These are phyloP conservation scores for Mizuhopecten yessoensis DNA, from an alignment of 1,140 invertebrate species.

Conservation along the genomic window DNA sequence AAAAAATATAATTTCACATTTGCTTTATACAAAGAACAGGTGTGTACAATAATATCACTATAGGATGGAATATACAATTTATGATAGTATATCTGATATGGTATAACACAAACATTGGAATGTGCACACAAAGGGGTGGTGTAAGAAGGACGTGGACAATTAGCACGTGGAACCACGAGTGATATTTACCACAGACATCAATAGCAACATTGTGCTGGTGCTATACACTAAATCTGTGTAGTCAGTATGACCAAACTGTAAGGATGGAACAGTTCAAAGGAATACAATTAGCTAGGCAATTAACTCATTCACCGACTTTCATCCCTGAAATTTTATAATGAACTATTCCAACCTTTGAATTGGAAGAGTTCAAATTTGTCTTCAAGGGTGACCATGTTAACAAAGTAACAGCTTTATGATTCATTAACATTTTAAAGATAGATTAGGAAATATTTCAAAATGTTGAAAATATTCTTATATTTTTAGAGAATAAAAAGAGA, in stretches of 20 bases:
- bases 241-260: constrained; percentile 5
- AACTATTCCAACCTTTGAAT: too few relatives aligned
- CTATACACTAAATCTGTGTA: background rate
- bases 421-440: too few relatives aligned
- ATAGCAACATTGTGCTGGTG: constrained; percentile 6
- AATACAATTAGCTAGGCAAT: too few relatives aligned
- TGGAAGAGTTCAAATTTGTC: too few relatives aligned
- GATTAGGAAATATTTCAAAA: too few relatives aligned
- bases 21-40: background rate
- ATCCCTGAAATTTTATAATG: too few relatives aligned
- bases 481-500: too few relatives aligned
- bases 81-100: background rate
- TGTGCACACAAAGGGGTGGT: background rate
- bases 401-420: too few relatives aligned
- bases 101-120: background rate
- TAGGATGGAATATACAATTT: background rate
- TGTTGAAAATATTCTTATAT: too few relatives aligned
- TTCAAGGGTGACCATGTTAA: too few relatives aligned
- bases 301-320: too few relatives aligned
- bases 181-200: constrained; percentile 8
- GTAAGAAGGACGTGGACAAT: background rate
- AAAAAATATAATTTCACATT: too few relatives aligned
- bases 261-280: background rate
- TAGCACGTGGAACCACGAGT: background rate
- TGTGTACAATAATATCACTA: background rate